phyloP scores from a whole-genome alignment of 2,113 vertebrate genomes.

The Zootoca vivipara region DNA sequence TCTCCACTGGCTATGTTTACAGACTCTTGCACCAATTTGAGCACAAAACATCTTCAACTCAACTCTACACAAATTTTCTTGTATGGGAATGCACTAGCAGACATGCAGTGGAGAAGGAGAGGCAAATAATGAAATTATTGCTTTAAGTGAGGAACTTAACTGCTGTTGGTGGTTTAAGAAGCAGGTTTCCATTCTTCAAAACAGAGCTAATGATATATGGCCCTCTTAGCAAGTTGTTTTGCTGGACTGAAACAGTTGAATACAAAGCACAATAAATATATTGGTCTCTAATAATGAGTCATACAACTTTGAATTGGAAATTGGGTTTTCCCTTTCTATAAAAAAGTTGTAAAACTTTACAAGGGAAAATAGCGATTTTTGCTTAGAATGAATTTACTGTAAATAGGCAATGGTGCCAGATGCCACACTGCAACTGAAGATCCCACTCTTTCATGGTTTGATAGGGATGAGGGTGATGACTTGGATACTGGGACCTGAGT shows the following conservation, averaged over 20 bases:
- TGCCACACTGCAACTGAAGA: too few relatives aligned
- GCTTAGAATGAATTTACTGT: slow-evolving; percentile 3
- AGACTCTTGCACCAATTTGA: not conserved
- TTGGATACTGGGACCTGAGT: too few relatives aligned
- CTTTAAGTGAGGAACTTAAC: not conserved
- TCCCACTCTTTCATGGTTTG: too few relatives aligned
- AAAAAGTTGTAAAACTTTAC: not conserved
- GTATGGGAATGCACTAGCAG: slow-evolving; percentile 15
- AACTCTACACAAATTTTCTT: slow-evolving; percentile 32
- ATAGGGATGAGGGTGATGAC: too few relatives aligned
- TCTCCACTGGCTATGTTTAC: not conserved
- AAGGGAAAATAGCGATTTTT: not conserved
- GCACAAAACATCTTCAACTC: not conserved
- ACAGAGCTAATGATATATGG: not conserved
- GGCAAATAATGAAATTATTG: not conserved
- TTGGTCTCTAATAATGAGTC: not conserved
- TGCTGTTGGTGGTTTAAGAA: too few relatives aligned
- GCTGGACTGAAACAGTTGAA: not conserved
- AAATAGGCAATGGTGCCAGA: not conserved
- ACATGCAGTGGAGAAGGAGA: not conserved
- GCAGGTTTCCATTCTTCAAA: not conserved
- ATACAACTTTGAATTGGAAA: not conserved
- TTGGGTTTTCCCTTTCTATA: not conserved
- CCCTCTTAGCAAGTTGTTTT: not conserved
- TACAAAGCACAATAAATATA: not conserved